Conservation (phyloP, 2,888 invertebrate genomes). For the Eulithis prunata region DNA sequence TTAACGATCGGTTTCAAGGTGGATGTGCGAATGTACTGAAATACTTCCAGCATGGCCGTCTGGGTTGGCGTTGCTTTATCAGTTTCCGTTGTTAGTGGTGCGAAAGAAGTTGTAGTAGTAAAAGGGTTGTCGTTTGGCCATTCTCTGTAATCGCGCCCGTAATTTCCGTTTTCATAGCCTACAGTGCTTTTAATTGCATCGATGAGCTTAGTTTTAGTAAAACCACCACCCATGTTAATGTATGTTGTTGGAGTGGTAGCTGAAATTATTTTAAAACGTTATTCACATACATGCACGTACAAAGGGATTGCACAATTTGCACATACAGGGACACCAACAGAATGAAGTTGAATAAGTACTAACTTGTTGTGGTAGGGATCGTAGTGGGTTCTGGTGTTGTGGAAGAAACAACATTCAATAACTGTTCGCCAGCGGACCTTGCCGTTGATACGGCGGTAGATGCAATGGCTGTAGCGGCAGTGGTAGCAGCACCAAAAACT, state of each 20-base stretch:
- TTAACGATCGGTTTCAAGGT: conserved; percentile 77
- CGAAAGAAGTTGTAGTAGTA: conserved; percentile 76
- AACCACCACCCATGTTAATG: conserved; percentile 77
- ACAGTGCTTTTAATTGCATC: conserved; percentile 80
- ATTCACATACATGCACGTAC: conserved; percentile 69
- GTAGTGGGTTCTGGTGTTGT: conserved; percentile 75
- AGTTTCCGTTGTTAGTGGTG: conserved; percentile 73
- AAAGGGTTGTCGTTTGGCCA: conserved; percentile 83
- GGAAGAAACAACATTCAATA: conserved; percentile 68
- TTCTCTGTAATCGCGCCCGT: conserved; percentile 71
- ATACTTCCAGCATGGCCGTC: conserved; percentile 81
- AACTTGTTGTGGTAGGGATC: conserved; percentile 79
- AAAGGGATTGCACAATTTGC: conserved; percentile 45
- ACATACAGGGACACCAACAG: conserved; percentile 43
- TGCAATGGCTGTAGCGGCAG: conserved; percentile 80
- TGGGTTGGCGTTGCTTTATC: conserved; percentile 79
- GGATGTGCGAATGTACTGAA: conserved; percentile 80
- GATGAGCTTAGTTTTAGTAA: conserved; percentile 79
- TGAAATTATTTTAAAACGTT: conserved; percentile 73
- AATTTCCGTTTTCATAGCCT: conserved; percentile 74
- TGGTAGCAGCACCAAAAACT: conserved; percentile 85
- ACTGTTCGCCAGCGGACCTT: conserved; percentile 71
- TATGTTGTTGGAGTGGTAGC: conserved; percentile 77
- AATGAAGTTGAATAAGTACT: conserved; percentile 52
- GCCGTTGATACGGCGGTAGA: conserved; percentile 74